phyloP scores from a whole-genome alignment of 2,888 invertebrate species.

The Melieria crassipennis region DNA sequence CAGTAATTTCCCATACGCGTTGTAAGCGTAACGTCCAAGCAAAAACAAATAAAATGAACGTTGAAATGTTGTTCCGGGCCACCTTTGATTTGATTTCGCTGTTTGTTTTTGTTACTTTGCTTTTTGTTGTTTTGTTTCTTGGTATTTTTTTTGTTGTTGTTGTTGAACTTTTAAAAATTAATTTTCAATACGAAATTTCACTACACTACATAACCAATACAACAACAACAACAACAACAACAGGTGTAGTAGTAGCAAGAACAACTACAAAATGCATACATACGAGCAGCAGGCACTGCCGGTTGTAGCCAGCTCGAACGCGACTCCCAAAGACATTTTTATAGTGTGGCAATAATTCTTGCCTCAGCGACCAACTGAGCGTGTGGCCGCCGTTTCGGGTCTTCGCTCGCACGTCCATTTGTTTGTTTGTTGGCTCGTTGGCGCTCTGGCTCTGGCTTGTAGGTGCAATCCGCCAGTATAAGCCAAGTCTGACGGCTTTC shows the following conservation, averaged over 20 bases:
- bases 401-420: neutral
- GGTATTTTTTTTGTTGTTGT: constrained; percentile 13
- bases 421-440: neutral
- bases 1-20: neutral
- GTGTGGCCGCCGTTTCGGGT: neutral
- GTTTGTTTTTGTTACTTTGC: constrained; percentile 22
- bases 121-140: constrained; percentile 12
- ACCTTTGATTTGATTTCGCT: constrained; percentile 17
- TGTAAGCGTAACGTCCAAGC: neutral
- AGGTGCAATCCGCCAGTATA: neutral
- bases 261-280: neutral
- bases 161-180: constrained; percentile 49
- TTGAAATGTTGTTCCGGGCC: constrained; percentile 6
- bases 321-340: constrained; percentile 43
- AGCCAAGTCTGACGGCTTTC: too few species aligned
- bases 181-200: constrained; percentile 49
- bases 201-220: constrained; percentile 16
- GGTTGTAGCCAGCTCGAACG: constrained; percentile 16
- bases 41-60: constrained; percentile 4
- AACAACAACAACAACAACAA: constrained; percentile 11
- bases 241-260: neutral
- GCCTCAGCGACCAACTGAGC: constrained; percentile 5
- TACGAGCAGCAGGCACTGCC: constrained; percentile 12
- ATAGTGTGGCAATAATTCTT: constrained; percentile 49
- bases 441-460: neutral